phyloP scores from a whole-genome alignment of 2,797 vertebrate genomes.

The Simalia tracyae region DNA sequence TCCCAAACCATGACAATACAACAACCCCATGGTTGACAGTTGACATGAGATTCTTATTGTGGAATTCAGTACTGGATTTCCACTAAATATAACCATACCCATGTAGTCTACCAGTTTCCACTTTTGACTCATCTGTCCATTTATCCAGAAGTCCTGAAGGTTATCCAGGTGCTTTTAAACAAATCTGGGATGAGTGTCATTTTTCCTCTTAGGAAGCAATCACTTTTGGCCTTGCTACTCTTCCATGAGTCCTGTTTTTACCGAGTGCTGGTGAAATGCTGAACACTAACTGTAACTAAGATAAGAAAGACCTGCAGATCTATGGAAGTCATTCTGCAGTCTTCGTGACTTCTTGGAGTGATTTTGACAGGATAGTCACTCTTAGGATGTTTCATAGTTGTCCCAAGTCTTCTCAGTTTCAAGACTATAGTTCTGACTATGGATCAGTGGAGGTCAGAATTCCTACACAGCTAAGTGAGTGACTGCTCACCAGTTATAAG shows the following conservation, averaged over 20 bases:
- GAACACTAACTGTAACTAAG: neutral
- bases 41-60: too few species aligned
- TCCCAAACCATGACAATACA: too few species aligned
- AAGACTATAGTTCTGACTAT: neutral
- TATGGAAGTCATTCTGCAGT: neutral
- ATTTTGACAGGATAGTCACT: neutral
- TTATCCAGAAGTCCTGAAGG: too few species aligned
- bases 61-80: too few species aligned
- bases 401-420: neutral
- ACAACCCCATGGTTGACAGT: too few species aligned
- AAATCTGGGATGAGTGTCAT: too few species aligned
- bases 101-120: too few species aligned
- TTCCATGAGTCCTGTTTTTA: neutral
- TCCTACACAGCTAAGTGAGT: neutral
- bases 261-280: neutral
- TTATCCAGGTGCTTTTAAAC: too few species aligned
- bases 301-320: neutral
- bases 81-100: too few species aligned
- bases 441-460: neutral
- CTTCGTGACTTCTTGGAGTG: neutral
- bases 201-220: neutral
- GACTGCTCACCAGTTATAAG: neutral
- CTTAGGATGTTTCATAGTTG: neutral
- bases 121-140: too few species aligned
- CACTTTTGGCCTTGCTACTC: neutral